Evolutionary conservation across 2,888 invertebrate species (phyloP).

Genomic region (Caenorhabditis zanzibari): DNA sequence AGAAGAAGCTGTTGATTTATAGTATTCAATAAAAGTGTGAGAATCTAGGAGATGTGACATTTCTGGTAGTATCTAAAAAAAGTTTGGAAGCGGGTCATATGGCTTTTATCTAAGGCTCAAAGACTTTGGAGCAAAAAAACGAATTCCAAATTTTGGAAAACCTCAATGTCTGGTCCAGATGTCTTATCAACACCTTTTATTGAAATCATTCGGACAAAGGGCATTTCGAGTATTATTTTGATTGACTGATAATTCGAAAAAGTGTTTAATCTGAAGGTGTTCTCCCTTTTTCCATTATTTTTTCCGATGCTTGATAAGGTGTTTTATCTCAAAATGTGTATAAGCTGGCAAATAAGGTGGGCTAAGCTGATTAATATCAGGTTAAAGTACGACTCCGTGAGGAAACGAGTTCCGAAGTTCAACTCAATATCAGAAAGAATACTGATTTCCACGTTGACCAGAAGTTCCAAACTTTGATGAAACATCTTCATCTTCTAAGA

Average conservation of each 20-base stretch:
- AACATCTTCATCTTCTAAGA: not conserved
- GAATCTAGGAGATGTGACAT: conserved; percentile 11
- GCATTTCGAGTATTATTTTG: conserved; percentile 8
- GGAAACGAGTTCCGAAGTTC: conserved; percentile 11
- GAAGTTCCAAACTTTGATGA: not conserved
- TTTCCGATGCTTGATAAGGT: conserved; percentile 16
- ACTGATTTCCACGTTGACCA: not conserved
- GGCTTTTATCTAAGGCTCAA: not conserved
- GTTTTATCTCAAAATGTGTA: not conserved
- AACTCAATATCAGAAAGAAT: not conserved
- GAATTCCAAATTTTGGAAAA: not conserved
- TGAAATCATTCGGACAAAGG: conserved; percentile 11
- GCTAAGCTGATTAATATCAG: conserved; percentile 27
- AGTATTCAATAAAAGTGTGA: conserved; percentile 16
- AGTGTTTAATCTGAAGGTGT: conserved; percentile 7
- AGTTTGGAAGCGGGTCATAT: not conserved
- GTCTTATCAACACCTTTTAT: not conserved
- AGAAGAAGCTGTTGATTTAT: conserved; percentile 57
- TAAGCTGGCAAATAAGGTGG: conserved; percentile 21
- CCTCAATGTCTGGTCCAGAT: not conserved
- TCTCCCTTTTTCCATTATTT: conserved; percentile 1
- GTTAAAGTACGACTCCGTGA: not conserved
- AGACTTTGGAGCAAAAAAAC: too few species aligned
- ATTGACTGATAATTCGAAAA: conserved; percentile 20
- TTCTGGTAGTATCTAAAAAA: not conserved